Evolutionary conservation across 2,113 vertebrate species (phyloP).

Genomic region (Neomonachus schauinslandi): DNA sequence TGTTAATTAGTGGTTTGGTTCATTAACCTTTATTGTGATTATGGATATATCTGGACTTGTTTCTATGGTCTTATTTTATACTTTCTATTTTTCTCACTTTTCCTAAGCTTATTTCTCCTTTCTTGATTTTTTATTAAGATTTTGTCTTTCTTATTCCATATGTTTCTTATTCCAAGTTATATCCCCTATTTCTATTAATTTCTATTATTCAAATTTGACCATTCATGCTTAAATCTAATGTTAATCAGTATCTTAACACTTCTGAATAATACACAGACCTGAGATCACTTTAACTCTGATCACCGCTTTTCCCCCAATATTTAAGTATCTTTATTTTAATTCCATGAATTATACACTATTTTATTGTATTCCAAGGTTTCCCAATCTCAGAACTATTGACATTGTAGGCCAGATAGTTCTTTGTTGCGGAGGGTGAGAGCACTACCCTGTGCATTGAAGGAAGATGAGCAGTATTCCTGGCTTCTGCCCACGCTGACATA

Average conservation of each 20-base stretch:
- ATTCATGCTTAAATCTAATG: neutral
- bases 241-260: neutral
- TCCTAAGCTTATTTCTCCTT: neutral
- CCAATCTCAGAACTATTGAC: neutral
- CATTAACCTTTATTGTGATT: neutral
- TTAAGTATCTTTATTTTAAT: neutral
- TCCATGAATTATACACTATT: neutral
- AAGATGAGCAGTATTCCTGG: no score
- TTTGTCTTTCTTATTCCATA: neutral
- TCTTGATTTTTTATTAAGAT: neutral
- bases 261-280: neutral
- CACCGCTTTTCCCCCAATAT: neutral
- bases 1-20: neutral
- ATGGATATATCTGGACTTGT: neutral
- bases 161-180: neutral
- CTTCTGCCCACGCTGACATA: neutral
- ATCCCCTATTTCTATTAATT: neutral
- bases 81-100: neutral
- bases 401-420: neutral
- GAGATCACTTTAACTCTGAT: neutral
- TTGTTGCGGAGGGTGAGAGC: neutral
- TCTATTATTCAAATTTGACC: neutral
- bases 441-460: neutral
- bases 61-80: neutral
- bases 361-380: neutral